Conservation (phyloP, 2,888 invertebrate genomes). For the Leptopterna dolabrata region DNA sequence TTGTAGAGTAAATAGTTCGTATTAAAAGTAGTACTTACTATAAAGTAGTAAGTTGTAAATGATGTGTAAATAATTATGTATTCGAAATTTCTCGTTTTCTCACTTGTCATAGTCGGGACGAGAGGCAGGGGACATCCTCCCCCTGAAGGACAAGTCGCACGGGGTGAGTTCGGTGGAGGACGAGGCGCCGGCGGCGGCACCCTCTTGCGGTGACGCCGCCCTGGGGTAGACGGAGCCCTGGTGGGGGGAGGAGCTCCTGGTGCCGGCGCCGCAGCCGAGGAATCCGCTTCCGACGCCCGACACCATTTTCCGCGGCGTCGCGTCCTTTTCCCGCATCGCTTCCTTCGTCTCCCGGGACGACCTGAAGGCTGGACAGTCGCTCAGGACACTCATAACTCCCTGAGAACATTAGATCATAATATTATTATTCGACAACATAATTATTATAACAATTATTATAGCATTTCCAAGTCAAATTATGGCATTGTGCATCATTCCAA, state of each 20-base stretch:
- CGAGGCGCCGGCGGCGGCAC: conserved; percentile 45
- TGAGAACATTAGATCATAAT: conserved; percentile 62
- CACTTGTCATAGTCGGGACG: conserved; percentile 64
- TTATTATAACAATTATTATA: no score
- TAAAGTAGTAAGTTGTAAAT: no score
- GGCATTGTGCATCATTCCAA: no score
- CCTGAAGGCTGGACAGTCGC: conserved; percentile 69
- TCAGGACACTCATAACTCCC: conserved; percentile 77
- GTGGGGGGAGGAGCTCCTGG: conserved; percentile 71
- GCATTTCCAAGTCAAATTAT: no score
- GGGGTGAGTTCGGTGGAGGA: conserved; percentile 69
- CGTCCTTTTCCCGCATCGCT: conserved; percentile 87
- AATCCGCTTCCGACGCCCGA: conserved; percentile 68
- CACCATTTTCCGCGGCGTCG: conserved; percentile 85
- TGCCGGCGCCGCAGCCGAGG: conserved; percentile 62
- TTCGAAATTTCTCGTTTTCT: no score
- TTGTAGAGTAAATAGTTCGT: no score
- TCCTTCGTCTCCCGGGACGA: conserved; percentile 51
- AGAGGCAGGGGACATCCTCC: conserved; percentile 64
- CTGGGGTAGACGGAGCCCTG: conserved; percentile 80
- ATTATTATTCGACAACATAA: no score
- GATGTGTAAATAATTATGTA: no score
- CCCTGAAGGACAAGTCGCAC: conserved; percentile 74
- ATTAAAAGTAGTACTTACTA: no score
- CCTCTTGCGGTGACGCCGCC: conserved; percentile 65